These are phyloP conservation scores for Antitype chi DNA, from an alignment of 2,888 invertebrate species.

Conservation along the genomic window DNA sequence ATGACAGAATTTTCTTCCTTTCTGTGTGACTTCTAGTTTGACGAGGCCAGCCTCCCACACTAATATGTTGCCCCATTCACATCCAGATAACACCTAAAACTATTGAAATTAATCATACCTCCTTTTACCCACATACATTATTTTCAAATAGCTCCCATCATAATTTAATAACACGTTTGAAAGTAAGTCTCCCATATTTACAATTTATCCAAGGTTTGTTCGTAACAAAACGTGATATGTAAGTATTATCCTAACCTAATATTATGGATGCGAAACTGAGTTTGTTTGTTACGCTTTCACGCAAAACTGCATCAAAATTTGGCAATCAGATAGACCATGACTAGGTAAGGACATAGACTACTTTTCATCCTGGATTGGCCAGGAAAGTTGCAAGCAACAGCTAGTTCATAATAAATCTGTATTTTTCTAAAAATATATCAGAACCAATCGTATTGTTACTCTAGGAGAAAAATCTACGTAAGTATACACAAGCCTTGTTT, in stretches of 20 bases:
- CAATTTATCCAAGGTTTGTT: neutral
- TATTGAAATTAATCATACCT: neutral
- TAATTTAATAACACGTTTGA: conserved; percentile 5
- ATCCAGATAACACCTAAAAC: conserved; percentile 94
- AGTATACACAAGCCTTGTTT: neutral
- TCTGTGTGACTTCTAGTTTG: conserved; percentile 95
- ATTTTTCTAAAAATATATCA: neutral
- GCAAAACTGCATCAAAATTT: neutral
- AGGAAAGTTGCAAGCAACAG: neutral
- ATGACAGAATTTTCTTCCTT: conserved; percentile 94
- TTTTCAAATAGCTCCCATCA: neutral
- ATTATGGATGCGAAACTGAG: neutral
- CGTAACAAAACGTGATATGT: neutral
- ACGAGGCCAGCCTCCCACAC: conserved; percentile 98
- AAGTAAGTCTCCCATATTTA: neutral
- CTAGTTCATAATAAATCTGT: neutral
- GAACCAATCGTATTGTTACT: neutral
- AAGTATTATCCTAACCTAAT: neutral
- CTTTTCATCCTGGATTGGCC: neutral
- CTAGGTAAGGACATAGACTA: no score
- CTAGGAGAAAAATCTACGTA: neutral
- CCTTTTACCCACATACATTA: neutral
- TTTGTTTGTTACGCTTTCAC: neutral
- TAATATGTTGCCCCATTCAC: conserved; percentile 97
- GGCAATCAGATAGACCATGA: neutral